Conservation (phyloP, 1,140 invertebrate species). For the Nasonia giraulti region DNA sequence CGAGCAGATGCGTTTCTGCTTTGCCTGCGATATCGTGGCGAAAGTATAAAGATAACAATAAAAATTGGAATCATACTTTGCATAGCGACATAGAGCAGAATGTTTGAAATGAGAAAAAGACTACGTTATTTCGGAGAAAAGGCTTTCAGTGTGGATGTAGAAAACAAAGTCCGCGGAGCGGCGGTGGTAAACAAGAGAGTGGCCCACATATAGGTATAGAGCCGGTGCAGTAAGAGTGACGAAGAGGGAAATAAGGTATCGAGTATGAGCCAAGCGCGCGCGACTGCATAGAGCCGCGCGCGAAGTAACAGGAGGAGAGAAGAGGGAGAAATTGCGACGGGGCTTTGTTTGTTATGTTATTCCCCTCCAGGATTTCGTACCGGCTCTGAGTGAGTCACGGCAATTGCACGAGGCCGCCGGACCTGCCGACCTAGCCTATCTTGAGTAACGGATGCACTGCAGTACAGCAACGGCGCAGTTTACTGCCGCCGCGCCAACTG, state of each 20-base stretch:
- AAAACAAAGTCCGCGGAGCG: no score
- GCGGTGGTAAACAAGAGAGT: no score
- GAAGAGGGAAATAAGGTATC: slow-evolving; percentile 35
- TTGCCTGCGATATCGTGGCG: no score
- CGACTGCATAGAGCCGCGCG: not conserved
- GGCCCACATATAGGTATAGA: no score
- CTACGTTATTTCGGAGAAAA: no score
- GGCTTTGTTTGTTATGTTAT: slow-evolving; percentile 40
- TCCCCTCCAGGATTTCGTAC: slow-evolving; percentile 38
- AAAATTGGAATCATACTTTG: no score
- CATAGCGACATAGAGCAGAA: no score
- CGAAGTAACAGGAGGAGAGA: slow-evolving; percentile 12
- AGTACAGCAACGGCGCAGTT: not conserved
- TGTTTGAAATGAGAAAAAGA: no score
- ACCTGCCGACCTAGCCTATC: slow-evolving; percentile 24
- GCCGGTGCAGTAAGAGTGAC: not conserved
- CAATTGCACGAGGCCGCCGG: slow-evolving; percentile 31
- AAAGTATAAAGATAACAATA: no score
- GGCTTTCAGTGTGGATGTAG: no score
- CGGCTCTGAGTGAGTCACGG: slow-evolving; percentile 38
- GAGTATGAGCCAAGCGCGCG: not conserved
- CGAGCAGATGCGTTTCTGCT: no score
- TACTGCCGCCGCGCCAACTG: not conserved
- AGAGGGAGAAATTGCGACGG: slow-evolving; percentile 31
- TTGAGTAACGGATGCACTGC: slow-evolving; percentile 28